Evolutionary conservation across 2,113 vertebrate species (phyloP).

Genomic region (human (Homo sapiens)): DNA sequence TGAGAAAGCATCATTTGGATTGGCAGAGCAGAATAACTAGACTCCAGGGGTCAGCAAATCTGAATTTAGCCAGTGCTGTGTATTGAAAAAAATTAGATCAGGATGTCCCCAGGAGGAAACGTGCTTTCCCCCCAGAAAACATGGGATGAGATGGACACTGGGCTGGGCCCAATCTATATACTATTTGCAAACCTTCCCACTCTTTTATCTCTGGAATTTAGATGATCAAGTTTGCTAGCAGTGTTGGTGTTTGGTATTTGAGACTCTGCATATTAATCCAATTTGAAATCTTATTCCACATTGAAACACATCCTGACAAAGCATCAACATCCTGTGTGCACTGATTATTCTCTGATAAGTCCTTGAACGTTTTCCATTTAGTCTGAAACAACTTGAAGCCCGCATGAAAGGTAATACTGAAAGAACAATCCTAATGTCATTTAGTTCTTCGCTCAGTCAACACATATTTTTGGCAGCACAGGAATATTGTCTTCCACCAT

Average conservation of each 20-base stretch:
- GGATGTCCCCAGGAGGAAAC: background rate
- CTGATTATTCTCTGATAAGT: conserved; percentile 55
- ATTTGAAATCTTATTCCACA: background rate
- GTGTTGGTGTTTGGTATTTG: background rate
- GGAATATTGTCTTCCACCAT: conserved; percentile 77
- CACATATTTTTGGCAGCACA: conserved; percentile 78
- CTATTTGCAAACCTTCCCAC: background rate
- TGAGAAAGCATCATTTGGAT: conserved; percentile 12
- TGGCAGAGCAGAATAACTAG: background rate
- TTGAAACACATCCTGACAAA: background rate
- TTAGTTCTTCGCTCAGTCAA: conserved; percentile 54
- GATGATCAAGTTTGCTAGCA: background rate
- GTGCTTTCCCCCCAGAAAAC: background rate
- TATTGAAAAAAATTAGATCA: background rate
- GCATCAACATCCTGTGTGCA: background rate
- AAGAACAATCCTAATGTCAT: conserved; percentile 83
- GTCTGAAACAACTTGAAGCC: conserved; percentile 78
- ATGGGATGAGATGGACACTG: background rate
- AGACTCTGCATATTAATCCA: conserved; percentile 3
- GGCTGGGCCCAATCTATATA: background rate
- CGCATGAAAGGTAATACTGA: conserved; percentile 79
- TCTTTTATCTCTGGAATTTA: background rate
- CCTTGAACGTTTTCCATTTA: conserved; percentile 73
- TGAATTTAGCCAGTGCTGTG: background rate
- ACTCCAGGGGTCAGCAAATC: background rate